Percentiles rank a stretch among this genome's conserved stretches.
Evolutionary conservation across 2,888 invertebrate genomes (phyloP).

Genomic region (Parnassius glacialis): DNA sequence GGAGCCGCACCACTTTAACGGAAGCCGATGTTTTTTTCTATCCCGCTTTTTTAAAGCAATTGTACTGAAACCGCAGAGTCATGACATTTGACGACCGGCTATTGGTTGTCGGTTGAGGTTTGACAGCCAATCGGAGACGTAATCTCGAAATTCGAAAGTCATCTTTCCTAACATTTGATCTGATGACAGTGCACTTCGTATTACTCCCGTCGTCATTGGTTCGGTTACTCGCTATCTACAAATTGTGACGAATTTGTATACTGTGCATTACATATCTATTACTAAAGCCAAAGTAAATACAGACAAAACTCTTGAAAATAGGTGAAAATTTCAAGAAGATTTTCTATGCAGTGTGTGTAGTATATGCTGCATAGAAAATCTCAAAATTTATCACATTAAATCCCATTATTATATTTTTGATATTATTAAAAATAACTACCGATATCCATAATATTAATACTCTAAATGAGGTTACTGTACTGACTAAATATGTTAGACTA

Average conservation of each 20-base stretch:
- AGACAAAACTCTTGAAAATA: too few species aligned
- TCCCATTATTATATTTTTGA: too few species aligned
- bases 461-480: too few species aligned
- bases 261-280: neutral
- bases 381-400: too few species aligned
- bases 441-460: too few species aligned
- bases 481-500: too few species aligned
- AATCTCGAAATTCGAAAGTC: constrained; percentile 73
- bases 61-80: constrained; percentile 70
- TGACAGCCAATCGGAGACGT: constrained; percentile 76
- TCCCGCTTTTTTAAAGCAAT: constrained; percentile 52
- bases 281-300: too few species aligned
- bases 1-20: constrained; percentile 74
- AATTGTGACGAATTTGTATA: constrained; percentile 25
- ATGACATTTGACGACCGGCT: constrained; percentile 75
- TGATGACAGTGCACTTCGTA: constrained; percentile 55
- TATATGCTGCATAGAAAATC: too few species aligned
- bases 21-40: constrained; percentile 64
- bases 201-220: constrained; percentile 31
- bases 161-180: constrained; percentile 73
- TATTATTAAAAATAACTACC: too few species aligned
- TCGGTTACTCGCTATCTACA: constrained; percentile 26
- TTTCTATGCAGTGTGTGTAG: too few species aligned
- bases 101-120: constrained; percentile 70
- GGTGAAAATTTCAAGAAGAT: too few species aligned